Conservation (phyloP, 2,797 vertebrate species). For the Huso huso region DNA sequence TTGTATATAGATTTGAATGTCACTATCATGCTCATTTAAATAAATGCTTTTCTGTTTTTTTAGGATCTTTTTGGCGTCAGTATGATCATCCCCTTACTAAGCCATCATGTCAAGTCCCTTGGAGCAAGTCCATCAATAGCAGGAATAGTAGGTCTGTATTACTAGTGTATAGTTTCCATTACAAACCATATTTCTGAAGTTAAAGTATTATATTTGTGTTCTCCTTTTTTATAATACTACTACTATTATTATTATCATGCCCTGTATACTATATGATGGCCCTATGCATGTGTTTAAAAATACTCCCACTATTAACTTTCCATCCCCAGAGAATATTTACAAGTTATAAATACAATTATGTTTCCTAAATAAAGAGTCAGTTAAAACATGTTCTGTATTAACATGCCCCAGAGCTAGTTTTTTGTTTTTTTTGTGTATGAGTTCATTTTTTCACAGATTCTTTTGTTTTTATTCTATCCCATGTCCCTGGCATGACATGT, state of each 20-base stretch:
- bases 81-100: slow-evolving; percentile 88
- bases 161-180: neutral
- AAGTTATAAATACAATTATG: too few relatives aligned
- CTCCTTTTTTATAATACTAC: neutral
- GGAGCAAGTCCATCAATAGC: slow-evolving; percentile 85
- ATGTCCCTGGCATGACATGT: too few relatives aligned
- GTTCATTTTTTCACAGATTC: too few relatives aligned
- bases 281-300: neutral
- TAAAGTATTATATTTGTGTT: neutral
- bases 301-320: neutral
- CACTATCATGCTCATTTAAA: neutral
- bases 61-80: slow-evolving; percentile 95
- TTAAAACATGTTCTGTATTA: too few relatives aligned
- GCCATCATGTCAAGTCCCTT: slow-evolving; percentile 82
- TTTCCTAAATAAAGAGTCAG: too few relatives aligned
- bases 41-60: slow-evolving; percentile 11
- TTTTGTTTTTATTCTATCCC: too few relatives aligned
- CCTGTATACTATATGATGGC: too few relatives aligned
- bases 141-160: slow-evolving; percentile 77
- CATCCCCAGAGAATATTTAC: too few relatives aligned
- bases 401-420: too few relatives aligned
- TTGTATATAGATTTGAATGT: neutral
- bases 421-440: too few relatives aligned
- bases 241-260: too few relatives aligned
- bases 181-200: too few relatives aligned